phyloP scores from a whole-genome alignment of 2,113 vertebrate genomes.

The Argyrosomus japonicus region DNA sequence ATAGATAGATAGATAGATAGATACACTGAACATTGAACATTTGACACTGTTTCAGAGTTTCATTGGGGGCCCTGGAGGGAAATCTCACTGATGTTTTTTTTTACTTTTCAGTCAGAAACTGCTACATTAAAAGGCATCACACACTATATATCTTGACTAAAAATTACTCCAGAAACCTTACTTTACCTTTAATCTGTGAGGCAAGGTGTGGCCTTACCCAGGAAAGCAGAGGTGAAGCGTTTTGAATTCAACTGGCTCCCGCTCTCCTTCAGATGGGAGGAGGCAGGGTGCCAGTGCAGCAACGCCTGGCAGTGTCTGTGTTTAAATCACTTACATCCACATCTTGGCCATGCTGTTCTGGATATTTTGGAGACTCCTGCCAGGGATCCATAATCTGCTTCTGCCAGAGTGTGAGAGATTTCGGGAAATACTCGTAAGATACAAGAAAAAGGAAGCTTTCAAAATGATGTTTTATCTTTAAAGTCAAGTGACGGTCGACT shows the following conservation, averaged over 20 bases:
- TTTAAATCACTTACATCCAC: slow-evolving; percentile 31
- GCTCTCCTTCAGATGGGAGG: slow-evolving; percentile 11
- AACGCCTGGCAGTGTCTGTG: slow-evolving; percentile 4
- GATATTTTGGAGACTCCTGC: slow-evolving; percentile 34
- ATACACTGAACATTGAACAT: neutral
- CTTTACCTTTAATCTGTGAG: neutral
- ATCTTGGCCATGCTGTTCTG: neutral
- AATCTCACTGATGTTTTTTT: neutral
- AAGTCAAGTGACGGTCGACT: neutral
- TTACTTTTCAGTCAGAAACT: neutral
- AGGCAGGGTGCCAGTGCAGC: slow-evolving; percentile 11
- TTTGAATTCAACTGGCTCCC: slow-evolving; percentile 10
- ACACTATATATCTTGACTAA: neutral
- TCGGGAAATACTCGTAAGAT: slow-evolving; percentile 1
- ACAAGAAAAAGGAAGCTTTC: neutral
- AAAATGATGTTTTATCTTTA: neutral
- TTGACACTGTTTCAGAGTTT: neutral
- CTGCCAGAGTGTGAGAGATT: slow-evolving; percentile 7
- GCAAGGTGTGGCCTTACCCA: slow-evolving; percentile 7
- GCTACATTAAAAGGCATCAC: neutral
- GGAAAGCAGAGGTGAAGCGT: slow-evolving; percentile 21
- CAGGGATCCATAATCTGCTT: slow-evolving; percentile 13
- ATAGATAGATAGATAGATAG: too few relatives aligned
- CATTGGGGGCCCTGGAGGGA: neutral
- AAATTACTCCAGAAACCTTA: neutral